Base-by-base conservation (phyloP, 2,888 invertebrate species). In the Eledone cirrhosa region DNA sequence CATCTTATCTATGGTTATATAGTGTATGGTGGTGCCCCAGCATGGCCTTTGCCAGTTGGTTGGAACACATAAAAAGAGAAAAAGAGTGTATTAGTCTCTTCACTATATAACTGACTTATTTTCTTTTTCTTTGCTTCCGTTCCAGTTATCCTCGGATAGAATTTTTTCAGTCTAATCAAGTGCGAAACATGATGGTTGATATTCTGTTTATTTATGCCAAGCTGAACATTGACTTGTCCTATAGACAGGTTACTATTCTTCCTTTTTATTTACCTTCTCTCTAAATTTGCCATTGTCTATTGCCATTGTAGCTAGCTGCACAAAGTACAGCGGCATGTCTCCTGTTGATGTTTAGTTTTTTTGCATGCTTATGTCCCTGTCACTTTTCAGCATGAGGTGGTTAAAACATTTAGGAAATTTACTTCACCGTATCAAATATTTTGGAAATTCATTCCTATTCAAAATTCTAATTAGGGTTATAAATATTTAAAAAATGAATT, bases 111-210 rank as follows among this genome's bases (percentile, higher is more conserved):
- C 27, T 67, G 16, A 67, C 22, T 67, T 72, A 72, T 22, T 29
- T 31, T 22, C 24, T 31, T 31, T 72, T n/a, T 72, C 16, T 19
- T 76, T 48, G 59, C 27, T 72, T 33, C 76, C 33, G 63, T 81
- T 83, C 31, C 86, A 90, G 89, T 83, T 90, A 90, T 89, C 96
- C 96, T 0, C 95, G 95, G 81, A 94, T 95, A 79, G 93, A 94
- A 78, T 95, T 95, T 90, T 96, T 95, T 88, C 93, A 95, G 83
- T 93, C 94, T 53, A 91, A 93, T 63, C 90, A 92, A 74, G 93
- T 95, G n/a, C 94, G 95, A 87, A 93, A 94, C 84, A 91, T 94
- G 81, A 95, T 96, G 95, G 94, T 94, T 92, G 92, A 92, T 82
- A 91, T 93, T 77, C 88, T 93, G 78, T 93, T 93, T 87, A 92